Evolutionary conservation across 2,888 invertebrate genomes (phyloP).

Genomic region (Ectemnius lituratus): DNA sequence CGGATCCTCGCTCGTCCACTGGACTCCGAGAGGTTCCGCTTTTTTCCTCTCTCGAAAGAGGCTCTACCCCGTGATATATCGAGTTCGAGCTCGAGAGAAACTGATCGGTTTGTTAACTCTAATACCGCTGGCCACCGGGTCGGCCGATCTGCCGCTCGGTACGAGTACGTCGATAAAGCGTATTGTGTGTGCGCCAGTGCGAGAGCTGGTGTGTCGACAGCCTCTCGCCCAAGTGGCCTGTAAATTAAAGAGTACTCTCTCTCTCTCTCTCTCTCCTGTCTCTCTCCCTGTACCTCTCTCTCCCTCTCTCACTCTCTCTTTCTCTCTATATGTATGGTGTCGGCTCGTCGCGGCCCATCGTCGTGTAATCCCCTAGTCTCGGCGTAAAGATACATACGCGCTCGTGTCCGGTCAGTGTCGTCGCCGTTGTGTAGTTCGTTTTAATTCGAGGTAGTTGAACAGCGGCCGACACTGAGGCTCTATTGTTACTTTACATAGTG

Average conservation of each 20-base stretch:
- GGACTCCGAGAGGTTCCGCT: constrained; percentile 48
- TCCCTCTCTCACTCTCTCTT: too few species aligned
- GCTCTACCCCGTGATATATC: constrained; percentile 6
- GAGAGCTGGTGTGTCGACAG: constrained; percentile 74
- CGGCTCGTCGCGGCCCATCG: constrained; percentile 11
- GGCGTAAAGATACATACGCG: constrained; percentile 13
- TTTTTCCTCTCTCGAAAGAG: constrained; percentile 15
- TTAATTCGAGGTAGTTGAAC: constrained; percentile 51
- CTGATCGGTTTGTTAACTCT: constrained; percentile 5
- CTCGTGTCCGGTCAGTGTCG: constrained; percentile 30
- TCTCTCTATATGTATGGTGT: not conserved
- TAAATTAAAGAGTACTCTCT: constrained; percentile 15
- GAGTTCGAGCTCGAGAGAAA: constrained; percentile 25
- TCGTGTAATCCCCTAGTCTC: not conserved
- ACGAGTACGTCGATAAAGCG: constrained; percentile 8
- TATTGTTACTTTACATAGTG: constrained; percentile 6
- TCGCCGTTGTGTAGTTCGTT: constrained; percentile 44
- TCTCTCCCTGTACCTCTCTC: too few species aligned
- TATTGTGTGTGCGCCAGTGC: constrained; percentile 11
- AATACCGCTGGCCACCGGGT: too few species aligned
- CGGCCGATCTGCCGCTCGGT: not conserved
- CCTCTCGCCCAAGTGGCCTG: constrained; percentile 56
- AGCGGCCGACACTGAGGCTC: constrained; percentile 34
- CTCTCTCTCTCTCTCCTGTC: not conserved
- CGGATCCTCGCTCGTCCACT: constrained; percentile 34